Percentiles rank a stretch among this genome's conserved stretches.
Conservation (phyloP, 2,888 invertebrate genomes). For the Pardosa pseudoannulata region DNA sequence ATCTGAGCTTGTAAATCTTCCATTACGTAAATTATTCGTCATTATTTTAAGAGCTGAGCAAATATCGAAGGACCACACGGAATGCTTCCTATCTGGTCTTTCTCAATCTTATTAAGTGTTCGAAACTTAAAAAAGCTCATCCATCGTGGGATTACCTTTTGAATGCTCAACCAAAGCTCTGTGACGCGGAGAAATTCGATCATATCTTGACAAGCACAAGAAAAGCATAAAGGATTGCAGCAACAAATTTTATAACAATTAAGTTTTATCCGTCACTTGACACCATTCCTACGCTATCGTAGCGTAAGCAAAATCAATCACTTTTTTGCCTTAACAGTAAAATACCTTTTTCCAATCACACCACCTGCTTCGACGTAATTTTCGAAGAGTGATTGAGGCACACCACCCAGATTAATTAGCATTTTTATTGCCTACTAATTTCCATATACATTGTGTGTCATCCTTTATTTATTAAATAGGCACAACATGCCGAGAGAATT, state of each 20-base stretch:
- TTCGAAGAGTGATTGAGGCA: slow-evolving; percentile 46
- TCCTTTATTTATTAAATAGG: slow-evolving; percentile 66
- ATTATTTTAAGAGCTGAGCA: too few relatives aligned
- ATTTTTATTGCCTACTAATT: slow-evolving; percentile 68
- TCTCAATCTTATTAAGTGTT: slow-evolving; percentile 3
- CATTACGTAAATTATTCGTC: too few relatives aligned
- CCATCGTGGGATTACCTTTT: slow-evolving; percentile 4
- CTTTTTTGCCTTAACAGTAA: not conserved
- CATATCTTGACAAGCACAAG: slow-evolving; percentile 5
- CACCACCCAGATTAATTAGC: slow-evolving; percentile 62
- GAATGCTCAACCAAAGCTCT: not conserved
- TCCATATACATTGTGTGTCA: slow-evolving; percentile 70
- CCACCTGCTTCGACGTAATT: slow-evolving; percentile 46
- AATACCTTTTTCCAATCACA: slow-evolving; percentile 7
- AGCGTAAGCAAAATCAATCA: slow-evolving; percentile 53
- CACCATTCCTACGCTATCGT: slow-evolving; percentile 21
- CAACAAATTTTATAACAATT: slow-evolving; percentile 54
- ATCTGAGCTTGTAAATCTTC: too few relatives aligned
- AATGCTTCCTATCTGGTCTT: not conserved
- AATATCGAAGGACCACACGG: not conserved
- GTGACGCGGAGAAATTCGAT: not conserved
- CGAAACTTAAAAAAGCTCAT: not conserved
- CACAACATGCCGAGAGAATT: slow-evolving; percentile 28
- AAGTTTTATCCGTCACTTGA: slow-evolving; percentile 43
- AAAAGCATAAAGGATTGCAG: not conserved